Percentiles rank a stretch among this genome's conserved stretches.
Evolutionary conservation across 2,888 invertebrate genomes (phyloP).

Genomic region (Drosophila crucigera): DNA sequence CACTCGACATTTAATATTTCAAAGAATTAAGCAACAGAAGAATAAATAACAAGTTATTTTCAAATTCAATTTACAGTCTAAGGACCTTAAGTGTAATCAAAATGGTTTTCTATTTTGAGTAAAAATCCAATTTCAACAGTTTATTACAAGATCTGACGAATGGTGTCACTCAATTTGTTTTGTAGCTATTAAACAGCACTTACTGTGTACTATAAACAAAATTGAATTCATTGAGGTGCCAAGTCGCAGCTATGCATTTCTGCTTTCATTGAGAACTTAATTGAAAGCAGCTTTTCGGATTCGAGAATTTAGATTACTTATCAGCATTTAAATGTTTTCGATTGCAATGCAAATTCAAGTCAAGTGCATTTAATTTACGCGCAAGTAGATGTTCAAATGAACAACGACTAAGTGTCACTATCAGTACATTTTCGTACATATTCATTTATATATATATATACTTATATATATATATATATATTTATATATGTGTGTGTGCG

Average conservation of each 20-base stretch:
- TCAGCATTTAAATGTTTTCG: slow-evolving; percentile 39
- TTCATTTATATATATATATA: neutral
- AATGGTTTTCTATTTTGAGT: neutral
- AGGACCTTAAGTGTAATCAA: neutral
- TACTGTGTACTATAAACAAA: slow-evolving; percentile 32
- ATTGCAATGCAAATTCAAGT: slow-evolving; percentile 47
- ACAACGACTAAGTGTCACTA: slow-evolving; percentile 18
- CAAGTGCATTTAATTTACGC: slow-evolving; percentile 31
- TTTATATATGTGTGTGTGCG: neutral
- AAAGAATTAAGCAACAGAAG: neutral
- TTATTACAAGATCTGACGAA: neutral
- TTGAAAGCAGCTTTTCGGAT: slow-evolving; percentile 24
- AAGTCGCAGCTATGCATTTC: slow-evolving; percentile 15
- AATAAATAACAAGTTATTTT: neutral
- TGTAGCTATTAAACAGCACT: neutral
- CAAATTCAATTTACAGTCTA: neutral
- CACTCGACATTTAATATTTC: neutral
- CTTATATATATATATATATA: neutral
- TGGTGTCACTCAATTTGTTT: neutral
- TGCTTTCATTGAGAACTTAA: slow-evolving; percentile 50
- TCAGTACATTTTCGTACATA: slow-evolving; percentile 3
- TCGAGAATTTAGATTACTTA: slow-evolving; percentile 21
- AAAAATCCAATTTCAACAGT: neutral
- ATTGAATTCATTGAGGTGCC: slow-evolving; percentile 34
- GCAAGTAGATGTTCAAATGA: neutral